phyloP scores from a whole-genome alignment of 2,113 vertebrate genomes.

The Eupsittula cactorum region DNA sequence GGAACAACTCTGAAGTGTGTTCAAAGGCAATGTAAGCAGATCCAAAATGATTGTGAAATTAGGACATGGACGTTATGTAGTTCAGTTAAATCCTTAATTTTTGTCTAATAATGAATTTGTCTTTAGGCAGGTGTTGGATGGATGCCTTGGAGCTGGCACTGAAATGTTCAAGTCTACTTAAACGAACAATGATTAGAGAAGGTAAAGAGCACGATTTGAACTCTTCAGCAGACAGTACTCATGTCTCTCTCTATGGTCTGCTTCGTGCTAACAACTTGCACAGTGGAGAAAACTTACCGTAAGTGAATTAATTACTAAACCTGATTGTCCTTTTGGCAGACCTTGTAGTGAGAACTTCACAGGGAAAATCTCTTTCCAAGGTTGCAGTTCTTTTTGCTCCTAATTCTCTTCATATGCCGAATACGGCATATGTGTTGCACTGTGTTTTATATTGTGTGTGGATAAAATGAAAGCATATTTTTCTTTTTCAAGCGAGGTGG shows the following conservation, averaged over 20 bases:
- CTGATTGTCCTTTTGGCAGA: background rate
- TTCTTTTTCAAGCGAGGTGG: background rate
- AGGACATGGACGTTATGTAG: background rate
- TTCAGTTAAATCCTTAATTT: background rate
- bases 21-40: background rate
- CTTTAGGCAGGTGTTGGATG: constrained; percentile 97
- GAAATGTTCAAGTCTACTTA: constrained; percentile 95
- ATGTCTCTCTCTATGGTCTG: constrained; percentile 92
- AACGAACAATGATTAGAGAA: constrained; percentile 97
- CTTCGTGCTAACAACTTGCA: constrained; percentile 93
- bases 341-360: background rate
- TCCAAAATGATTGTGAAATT: background rate
- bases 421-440: background rate
- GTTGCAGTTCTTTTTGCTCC: background rate
- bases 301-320: constrained; percentile 66
- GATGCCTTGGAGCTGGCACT: constrained; percentile 96
- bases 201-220: constrained; percentile 91
- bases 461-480: background rate
- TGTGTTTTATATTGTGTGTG: background rate
- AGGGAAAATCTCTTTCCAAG: background rate
- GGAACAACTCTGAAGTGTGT: background rate
- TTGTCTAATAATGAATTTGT: constrained; percentile 1
- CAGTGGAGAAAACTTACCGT: constrained; percentile 87
- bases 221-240: constrained; percentile 84
- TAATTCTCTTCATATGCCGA: background rate